Conservation (phyloP, 2,797 vertebrate species). For the Chiroxiphia lanceolata region DNA sequence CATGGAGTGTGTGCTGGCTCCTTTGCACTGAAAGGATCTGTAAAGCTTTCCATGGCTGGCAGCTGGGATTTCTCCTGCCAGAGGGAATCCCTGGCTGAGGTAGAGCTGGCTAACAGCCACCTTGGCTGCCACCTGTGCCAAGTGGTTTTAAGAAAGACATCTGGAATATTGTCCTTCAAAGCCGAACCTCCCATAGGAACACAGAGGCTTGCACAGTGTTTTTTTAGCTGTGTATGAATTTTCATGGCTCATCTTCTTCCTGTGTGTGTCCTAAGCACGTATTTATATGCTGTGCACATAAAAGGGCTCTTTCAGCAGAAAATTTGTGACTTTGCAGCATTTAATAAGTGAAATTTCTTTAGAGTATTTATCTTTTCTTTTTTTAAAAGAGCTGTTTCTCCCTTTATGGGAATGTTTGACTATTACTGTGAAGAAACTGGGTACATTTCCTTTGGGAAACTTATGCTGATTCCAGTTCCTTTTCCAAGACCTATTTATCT, state of each 20-base stretch:
- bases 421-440: not conserved
- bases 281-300: not conserved
- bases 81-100: constrained; percentile 20
- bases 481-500: not conserved
- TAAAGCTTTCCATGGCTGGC: not conserved
- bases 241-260: not conserved
- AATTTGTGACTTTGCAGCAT: not conserved
- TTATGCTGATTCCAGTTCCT: not conserved
- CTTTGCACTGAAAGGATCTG: not conserved
- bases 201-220: not conserved
- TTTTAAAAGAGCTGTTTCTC: not conserved
- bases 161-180: not conserved
- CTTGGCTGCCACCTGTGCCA: not conserved
- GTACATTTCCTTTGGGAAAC: not conserved
- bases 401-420: not conserved
- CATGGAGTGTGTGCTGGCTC: not conserved
- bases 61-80: not conserved
- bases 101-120: not conserved
- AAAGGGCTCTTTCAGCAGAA: not conserved
- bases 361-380: not conserved
- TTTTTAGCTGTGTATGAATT: not conserved
- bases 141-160: not conserved
- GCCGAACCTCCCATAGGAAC: not conserved
- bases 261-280: not conserved
- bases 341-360: not conserved